These are phyloP conservation scores for Corbicula japonica DNA, from an alignment of 2,888 invertebrate genomes.

Conservation along the genomic window DNA sequence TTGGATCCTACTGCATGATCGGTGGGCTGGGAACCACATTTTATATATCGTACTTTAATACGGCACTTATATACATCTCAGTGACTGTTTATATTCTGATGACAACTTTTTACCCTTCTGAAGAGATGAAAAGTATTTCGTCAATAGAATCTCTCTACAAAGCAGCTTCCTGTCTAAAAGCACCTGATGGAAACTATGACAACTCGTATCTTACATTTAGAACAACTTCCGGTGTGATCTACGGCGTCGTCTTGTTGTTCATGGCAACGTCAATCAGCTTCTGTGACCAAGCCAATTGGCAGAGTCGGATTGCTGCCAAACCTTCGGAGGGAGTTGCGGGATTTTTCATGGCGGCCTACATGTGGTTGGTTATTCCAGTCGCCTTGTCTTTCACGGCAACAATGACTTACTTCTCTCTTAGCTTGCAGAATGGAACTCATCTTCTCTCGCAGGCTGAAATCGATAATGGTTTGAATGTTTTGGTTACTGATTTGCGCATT, in stretches of 20 bases:
- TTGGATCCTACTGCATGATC: conserved; percentile 80
- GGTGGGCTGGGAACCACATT: conserved; percentile 83
- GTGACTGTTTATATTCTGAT: conserved; percentile 74
- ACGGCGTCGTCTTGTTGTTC: conserved; percentile 72
- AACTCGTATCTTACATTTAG: conserved; percentile 76
- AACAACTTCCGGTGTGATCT: conserved; percentile 74
- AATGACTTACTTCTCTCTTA: conserved; percentile 73
- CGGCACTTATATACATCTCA: conserved; percentile 77
- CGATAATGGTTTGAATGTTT: conserved; percentile 64
- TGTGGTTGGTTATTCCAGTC: conserved; percentile 83
- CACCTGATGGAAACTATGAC: conserved; percentile 74
- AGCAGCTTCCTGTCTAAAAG: conserved; percentile 69
- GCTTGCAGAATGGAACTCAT: conserved; percentile 64
- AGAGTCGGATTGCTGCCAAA: conserved; percentile 84
- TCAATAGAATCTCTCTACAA: conserved; percentile 71
- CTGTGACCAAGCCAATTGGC: conserved; percentile 84
- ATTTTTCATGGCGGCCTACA: conserved; percentile 80
- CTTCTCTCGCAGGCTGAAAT: conserved; percentile 57
- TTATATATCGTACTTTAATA: conserved; percentile 84
- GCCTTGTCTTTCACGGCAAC: conserved; percentile 78
- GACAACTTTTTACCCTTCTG: conserved; percentile 63
- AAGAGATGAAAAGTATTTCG: conserved; percentile 51
- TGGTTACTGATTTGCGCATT: no score
- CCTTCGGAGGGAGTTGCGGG: conserved; percentile 81
- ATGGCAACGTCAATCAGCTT: conserved; percentile 72